phyloP scores from a whole-genome alignment of 2,888 invertebrate species.

The Noctuana brunneofusca region DNA sequence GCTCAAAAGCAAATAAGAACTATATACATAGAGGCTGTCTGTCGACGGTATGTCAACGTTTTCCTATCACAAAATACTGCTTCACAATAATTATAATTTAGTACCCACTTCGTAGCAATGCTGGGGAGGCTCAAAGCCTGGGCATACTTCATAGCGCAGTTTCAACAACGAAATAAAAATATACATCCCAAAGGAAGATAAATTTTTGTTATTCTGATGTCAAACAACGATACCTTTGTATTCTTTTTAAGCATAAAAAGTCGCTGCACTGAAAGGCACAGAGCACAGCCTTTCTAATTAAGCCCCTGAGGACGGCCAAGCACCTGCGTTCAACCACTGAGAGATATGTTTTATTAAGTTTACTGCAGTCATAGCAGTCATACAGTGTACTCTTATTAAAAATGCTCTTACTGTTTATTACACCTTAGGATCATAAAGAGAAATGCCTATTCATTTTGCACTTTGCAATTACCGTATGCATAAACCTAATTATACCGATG shows the following conservation, averaged over 20 bases:
- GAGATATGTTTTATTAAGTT: constrained; percentile 20
- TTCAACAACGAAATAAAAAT: background rate
- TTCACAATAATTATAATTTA: too few species aligned
- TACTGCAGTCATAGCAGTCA: background rate
- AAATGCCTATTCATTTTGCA: background rate
- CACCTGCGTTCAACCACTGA: constrained; percentile 11
- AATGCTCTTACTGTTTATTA: background rate
- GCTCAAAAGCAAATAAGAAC: too few species aligned
- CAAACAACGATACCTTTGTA: background rate
- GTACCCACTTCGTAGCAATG: too few species aligned
- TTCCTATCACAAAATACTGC: too few species aligned
- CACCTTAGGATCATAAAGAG: background rate
- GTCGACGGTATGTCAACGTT: too few species aligned
- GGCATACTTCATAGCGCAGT: background rate
- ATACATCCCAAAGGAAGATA: background rate
- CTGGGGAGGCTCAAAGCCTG: too few species aligned
- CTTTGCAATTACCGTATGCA: background rate
- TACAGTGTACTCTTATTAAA: background rate
- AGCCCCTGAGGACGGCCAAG: constrained; percentile 9
- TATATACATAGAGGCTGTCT: too few species aligned
- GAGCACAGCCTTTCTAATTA: constrained; percentile 17
- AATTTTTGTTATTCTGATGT: background rate
- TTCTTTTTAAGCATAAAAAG: constrained; percentile 1
- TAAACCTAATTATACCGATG: background rate
- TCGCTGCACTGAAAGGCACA: background rate